Percentiles rank a stretch among this genome's conserved stretches.
Conservation (phyloP, 2,888 invertebrate genomes). For the Cinara cedri region DNA sequence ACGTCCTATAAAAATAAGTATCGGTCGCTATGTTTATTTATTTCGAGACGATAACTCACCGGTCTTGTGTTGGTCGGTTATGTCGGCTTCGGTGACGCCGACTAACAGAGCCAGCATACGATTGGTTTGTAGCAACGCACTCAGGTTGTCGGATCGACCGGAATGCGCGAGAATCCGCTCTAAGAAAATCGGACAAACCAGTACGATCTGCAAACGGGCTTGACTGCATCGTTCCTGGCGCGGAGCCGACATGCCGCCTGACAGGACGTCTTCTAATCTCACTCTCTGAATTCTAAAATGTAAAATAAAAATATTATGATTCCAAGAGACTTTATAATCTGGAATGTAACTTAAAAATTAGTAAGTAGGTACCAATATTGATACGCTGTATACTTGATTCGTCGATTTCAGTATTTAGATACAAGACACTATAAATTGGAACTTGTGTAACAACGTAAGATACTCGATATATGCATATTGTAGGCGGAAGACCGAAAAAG, state of each 20-base stretch:
- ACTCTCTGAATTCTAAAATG: slow-evolving; percentile 74
- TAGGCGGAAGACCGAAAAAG: no score
- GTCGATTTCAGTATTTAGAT: no score
- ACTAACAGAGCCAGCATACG: slow-evolving; percentile 80
- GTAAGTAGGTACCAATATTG: no score
- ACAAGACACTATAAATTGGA: no score
- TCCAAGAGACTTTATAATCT: no score
- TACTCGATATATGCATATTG: no score
- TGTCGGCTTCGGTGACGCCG: slow-evolving; percentile 76
- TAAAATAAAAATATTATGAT: no score
- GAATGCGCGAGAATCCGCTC: slow-evolving; percentile 64
- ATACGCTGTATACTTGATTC: no score
- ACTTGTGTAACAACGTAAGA: no score
- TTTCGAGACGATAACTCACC: slow-evolving; percentile 64
- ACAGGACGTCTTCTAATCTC: slow-evolving; percentile 72
- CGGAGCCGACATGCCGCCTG: slow-evolving; percentile 60
- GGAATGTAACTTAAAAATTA: no score
- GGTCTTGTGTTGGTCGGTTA: slow-evolving; percentile 73
- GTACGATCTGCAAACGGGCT: slow-evolving; percentile 79
- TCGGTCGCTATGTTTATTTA: background rate
- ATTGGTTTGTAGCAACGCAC: slow-evolving; percentile 71
- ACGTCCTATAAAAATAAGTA: no score
- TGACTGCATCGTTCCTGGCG: slow-evolving; percentile 68
- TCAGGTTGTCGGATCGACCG: slow-evolving; percentile 66
- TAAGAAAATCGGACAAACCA: slow-evolving; percentile 78